Conservation (phyloP, 2,797 vertebrate species). For the Adelosebastes latens region DNA sequence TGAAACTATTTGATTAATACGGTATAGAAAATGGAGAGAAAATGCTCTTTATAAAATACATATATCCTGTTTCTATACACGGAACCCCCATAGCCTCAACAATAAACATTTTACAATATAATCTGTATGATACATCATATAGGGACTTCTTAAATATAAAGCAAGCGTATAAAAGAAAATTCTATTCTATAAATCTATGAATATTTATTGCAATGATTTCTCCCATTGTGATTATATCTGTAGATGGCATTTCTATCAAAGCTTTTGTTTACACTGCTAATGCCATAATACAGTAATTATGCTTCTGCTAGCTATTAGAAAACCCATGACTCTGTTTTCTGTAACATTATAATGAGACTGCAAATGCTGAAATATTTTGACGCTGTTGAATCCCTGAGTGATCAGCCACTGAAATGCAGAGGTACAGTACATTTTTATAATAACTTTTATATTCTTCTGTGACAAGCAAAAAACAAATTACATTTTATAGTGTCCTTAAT, state of each 20-base stretch:
- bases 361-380: constrained; percentile 32
- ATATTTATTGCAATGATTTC: constrained; percentile 29
- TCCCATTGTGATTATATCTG: constrained; percentile 30
- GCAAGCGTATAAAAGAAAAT: constrained; percentile 25
- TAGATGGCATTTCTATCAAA: constrained; percentile 17
- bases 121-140: constrained; percentile 14
- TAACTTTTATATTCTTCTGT: constrained; percentile 3
- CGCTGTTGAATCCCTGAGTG: constrained; percentile 71
- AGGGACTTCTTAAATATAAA: constrained; percentile 24
- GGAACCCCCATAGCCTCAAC: neutral
- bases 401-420: constrained; percentile 31
- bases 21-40: constrained; percentile 8
- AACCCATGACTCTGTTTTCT: constrained; percentile 22
- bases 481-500: neutral
- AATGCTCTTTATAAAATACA: constrained; percentile 35
- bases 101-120: constrained; percentile 22
- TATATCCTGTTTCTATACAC: constrained; percentile 2
- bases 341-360: constrained; percentile 16
- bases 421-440: constrained; percentile 23
- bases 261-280: constrained; percentile 17
- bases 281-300: constrained; percentile 36
- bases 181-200: constrained; percentile 32
- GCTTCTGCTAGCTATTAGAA: constrained; percentile 15
- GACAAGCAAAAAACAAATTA: neutral
- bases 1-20: constrained; percentile 42